Evolutionary conservation across 2,113 vertebrate species (phyloP), one percentile per base, ranked within the genome.

Genomic region (Aegotheles bennettii): DNA sequence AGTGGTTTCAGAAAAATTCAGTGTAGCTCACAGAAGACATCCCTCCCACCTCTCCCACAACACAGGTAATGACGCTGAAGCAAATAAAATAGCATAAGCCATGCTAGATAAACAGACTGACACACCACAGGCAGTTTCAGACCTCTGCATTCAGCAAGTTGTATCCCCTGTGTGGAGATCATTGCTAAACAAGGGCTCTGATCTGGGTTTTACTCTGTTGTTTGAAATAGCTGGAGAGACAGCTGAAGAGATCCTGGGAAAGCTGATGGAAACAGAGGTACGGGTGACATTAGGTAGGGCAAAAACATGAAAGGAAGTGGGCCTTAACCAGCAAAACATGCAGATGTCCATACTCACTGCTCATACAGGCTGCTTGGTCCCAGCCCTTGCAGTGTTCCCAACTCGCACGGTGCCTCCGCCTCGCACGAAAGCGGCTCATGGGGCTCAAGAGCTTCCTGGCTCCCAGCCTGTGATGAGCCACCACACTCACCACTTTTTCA

Each of bases 1-100:
- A 3, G 26, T 50, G 33, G 53, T 69, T 95, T 81, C 85, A 90
- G 57, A 56, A 89, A 83, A 56, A 77, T n/a, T 56, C 84, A 87
- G 86, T 75, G 84, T 31, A 84, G 73, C 53, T 96, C 38, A 24
- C 19, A 26, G 48, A 95, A 94, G 54, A 82, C 45, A 47, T 79
- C 48, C 68, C 35, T 89, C 45, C 35, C 73, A 71, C 56, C 68
- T 87, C 83, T 95, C 83, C 40, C 64, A 81, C 84, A 75, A 71
- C 2, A 38, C 38, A 84, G 61, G 88, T 61, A 94, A 81, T 56
- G 89, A 87, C 87, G 89, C 79, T 91, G 87, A 67, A 84, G n/a
- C 40, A 95, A 96, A 95, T 65, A 92, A 86, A 90, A 61, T 19
- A 83, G 31, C 74, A 57, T 40, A 76, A 94, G 70, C 87, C 74